A percentile compares a stretch with the other conserved stretches of the same genome.
phyloP scores from a whole-genome alignment of 1,140 invertebrate species.

The Ceratosolen solmsi region DNA sequence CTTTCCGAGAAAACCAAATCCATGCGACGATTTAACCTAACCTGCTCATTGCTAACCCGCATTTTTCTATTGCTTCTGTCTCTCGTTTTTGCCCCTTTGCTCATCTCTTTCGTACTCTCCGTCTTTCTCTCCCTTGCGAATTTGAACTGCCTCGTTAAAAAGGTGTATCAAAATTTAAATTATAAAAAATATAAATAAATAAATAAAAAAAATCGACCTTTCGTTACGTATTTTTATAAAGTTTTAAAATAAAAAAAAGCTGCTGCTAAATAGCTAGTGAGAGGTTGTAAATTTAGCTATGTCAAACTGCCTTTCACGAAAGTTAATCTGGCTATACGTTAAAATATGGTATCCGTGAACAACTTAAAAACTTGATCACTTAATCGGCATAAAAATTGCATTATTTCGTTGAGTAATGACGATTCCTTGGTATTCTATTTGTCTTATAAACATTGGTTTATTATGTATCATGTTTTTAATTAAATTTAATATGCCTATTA shows the following conservation, averaged over 20 bases:
- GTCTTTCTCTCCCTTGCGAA: not conserved
- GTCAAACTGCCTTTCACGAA: not conserved
- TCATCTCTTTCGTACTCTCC: not conserved
- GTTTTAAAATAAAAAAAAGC: not conserved
- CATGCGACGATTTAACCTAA: conserved; percentile 30
- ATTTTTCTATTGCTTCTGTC: conserved; percentile 38
- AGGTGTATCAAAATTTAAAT: not conserved
- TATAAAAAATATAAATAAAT: not conserved
- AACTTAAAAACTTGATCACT: not conserved
- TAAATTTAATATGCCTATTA: too few species aligned
- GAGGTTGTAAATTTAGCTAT: not conserved
- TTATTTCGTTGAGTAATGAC: too few species aligned
- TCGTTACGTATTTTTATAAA: not conserved
- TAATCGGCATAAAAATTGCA: not conserved
- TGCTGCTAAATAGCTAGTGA: not conserved
- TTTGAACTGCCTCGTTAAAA: conserved; percentile 23
- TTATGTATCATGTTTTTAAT: too few species aligned
- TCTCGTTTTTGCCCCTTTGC: not conserved
- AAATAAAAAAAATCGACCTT: not conserved
- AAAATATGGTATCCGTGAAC: not conserved
- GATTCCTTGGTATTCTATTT: too few species aligned
- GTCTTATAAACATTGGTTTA: too few species aligned
- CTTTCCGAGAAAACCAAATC: conserved; percentile 38
- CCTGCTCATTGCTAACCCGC: conserved; percentile 38
- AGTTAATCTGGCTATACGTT: not conserved